These are phyloP conservation scores for Diadegma fenestrale DNA, from an alignment of 2,888 invertebrate species.

Conservation along the genomic window DNA sequence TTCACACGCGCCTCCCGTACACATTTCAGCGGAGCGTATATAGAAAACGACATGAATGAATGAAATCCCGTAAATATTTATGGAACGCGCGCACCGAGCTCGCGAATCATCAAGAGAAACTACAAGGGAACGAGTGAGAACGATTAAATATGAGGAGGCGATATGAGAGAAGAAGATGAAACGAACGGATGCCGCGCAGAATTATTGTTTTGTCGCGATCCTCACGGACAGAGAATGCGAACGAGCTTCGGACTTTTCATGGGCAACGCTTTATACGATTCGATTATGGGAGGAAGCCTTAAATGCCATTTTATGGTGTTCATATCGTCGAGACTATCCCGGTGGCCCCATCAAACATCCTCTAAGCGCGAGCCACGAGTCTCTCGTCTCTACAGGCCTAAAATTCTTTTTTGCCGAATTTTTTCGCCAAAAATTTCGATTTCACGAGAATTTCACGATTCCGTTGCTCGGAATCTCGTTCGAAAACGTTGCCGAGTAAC, in stretches of 20 bases:
- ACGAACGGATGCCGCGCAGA: constrained; percentile 66
- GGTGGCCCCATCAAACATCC: constrained; percentile 46
- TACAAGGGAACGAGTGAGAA: constrained; percentile 1
- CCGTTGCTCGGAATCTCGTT: too few relatives aligned
- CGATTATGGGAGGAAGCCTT: constrained; percentile 73
- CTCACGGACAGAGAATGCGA: not conserved
- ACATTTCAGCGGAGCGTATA: not conserved
- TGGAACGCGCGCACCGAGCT: constrained; percentile 59
- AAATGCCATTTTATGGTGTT: constrained; percentile 27
- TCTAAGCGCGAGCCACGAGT: constrained; percentile 26
- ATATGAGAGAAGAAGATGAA: constrained; percentile 40
- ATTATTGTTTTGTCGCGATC: constrained; percentile 71
- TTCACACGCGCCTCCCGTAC: constrained; percentile 67
- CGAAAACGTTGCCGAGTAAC: too few relatives aligned
- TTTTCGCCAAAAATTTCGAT: too few relatives aligned
- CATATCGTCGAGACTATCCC: constrained; percentile 35
- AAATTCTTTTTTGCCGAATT: too few relatives aligned
- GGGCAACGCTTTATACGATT: constrained; percentile 74
- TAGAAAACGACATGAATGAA: constrained; percentile 73
- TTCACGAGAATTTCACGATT: too few relatives aligned
- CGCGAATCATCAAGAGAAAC: constrained; percentile 11
- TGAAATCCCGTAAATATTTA: constrained; percentile 81
- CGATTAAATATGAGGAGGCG: not conserved
- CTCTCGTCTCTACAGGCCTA: not conserved
- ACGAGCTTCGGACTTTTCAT: constrained; percentile 9